Conservation (phyloP, 2,113 vertebrate species). For the Melanostigma gelatinosum region DNA sequence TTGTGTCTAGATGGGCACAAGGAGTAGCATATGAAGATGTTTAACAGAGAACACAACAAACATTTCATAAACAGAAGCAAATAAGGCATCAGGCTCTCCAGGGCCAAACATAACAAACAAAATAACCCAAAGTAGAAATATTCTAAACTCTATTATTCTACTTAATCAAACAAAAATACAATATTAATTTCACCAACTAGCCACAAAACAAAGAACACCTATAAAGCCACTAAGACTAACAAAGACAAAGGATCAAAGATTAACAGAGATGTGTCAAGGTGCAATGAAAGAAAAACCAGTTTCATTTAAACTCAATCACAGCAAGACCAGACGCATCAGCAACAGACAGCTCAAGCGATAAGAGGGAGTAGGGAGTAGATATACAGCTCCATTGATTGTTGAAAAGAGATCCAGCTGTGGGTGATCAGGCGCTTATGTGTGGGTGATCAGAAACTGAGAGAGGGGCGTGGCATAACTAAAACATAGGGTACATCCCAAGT, state of each 20-base stretch:
- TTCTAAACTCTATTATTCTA: not conserved
- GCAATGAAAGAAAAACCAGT: not conserved
- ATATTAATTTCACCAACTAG: not conserved
- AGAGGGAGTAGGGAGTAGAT: not conserved
- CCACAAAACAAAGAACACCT: not conserved
- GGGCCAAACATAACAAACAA: not conserved
- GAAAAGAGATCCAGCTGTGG: not conserved
- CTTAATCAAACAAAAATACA: not conserved
- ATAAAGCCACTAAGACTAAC: not conserved
- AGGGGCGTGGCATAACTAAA: not conserved
- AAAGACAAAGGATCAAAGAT: not conserved
- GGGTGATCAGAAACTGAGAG: not conserved
- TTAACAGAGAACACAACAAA: not conserved
- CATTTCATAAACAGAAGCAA: not conserved
- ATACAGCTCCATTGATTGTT: not conserved
- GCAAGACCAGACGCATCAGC: not conserved
- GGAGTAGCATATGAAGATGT: not conserved
- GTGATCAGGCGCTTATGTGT: conserved; percentile 1
- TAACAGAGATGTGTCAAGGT: not conserved
- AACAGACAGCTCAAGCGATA: not conserved
- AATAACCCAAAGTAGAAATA: not conserved
- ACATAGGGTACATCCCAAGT: not conserved
- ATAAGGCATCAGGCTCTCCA: not conserved
- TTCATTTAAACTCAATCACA: not conserved
- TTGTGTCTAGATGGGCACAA: not conserved